These are phyloP conservation scores for Chelonus formosanus DNA, from an alignment of 2,888 invertebrate genomes.

Conservation along the genomic window DNA sequence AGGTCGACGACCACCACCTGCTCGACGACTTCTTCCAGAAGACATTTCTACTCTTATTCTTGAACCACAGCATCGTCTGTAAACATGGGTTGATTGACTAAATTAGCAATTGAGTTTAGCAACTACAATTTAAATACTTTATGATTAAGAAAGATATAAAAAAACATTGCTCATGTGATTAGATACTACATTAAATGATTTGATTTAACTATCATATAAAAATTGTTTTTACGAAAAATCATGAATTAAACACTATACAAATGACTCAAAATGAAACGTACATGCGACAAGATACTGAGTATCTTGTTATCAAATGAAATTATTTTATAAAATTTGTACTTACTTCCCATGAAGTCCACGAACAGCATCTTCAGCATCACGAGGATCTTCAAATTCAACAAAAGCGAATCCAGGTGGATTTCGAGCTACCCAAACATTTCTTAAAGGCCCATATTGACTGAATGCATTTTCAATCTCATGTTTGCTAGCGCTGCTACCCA, in stretches of 20 bases:
- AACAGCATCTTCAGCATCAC: constrained; percentile 89
- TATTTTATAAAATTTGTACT: constrained; percentile 56
- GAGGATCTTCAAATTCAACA: constrained; percentile 87
- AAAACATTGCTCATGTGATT: no score
- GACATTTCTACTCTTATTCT: constrained; percentile 94
- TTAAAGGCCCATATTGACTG: constrained; percentile 85
- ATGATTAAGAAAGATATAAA: no score
- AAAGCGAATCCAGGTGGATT: constrained; percentile 94
- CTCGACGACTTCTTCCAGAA: constrained; percentile 81
- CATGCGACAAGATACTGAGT: no score
- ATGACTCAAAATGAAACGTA: no score
- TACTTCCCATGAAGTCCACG: constrained; percentile 85
- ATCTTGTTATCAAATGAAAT: neutral
- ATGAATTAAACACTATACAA: no score
- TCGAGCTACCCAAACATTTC: constrained; percentile 93
- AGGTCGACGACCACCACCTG: constrained; percentile 65
- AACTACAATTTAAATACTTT: no score
- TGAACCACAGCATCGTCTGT: constrained; percentile 86
- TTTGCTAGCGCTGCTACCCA: constrained; percentile 90
- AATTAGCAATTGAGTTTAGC: no score
- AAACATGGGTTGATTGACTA: neutral
- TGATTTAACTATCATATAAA: no score
- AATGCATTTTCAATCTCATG: constrained; percentile 89
- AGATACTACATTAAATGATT: no score
- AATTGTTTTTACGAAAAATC: no score